Conservation (phyloP, 2,113 vertebrate genomes). For the Gallinago media region DNA sequence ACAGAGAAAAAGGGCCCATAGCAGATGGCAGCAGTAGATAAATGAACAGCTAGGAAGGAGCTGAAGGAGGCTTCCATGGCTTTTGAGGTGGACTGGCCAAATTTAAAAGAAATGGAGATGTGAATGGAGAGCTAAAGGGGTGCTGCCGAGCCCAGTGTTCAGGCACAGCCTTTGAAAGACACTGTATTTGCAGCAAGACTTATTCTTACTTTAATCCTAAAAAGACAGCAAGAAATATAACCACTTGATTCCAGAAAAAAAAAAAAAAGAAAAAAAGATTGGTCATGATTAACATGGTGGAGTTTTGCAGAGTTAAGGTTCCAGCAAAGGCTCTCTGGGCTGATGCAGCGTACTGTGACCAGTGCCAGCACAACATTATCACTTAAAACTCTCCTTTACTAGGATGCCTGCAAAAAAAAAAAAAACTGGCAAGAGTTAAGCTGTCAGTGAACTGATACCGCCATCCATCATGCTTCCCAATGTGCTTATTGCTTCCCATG, state of each 20-base stretch:
- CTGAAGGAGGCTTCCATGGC: neutral
- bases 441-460: neutral
- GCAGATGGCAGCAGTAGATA: conserved; percentile 4
- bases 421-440: neutral
- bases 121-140: neutral
- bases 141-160: neutral
- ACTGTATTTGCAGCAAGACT: neutral
- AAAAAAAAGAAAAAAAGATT: neutral
- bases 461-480: neutral
- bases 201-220: neutral
- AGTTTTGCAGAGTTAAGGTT: neutral
- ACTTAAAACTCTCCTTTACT: neutral
- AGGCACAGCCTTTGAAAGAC: neutral
- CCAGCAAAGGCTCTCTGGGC: neutral
- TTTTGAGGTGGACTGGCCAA: neutral
- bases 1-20: neutral
- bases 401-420: neutral
- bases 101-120: neutral
- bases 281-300: neutral
- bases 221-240: neutral
- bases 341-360: neutral
- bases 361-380: neutral
- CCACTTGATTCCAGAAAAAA: neutral
- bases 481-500: neutral
- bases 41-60: neutral